phyloP scores from a whole-genome alignment of 1,140 invertebrate genomes.

The Coelopa frigida region DNA sequence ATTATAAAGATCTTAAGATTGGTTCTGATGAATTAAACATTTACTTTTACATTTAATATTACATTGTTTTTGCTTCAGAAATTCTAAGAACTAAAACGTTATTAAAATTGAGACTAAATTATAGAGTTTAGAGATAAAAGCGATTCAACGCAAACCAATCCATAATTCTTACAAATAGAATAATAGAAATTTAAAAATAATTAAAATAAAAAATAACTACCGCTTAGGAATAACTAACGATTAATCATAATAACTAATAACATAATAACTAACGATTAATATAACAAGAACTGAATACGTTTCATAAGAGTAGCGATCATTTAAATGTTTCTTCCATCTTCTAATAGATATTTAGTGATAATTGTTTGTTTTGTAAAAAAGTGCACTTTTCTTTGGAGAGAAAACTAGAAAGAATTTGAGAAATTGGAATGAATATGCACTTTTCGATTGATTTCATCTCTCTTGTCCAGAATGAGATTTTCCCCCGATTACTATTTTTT shows the following conservation, averaged over 20 bases:
- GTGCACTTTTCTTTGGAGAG: too few species aligned
- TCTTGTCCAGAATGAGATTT: too few species aligned
- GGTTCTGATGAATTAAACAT: conserved; percentile 3
- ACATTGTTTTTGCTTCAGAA: conserved; percentile 3
- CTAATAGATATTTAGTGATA: neutral
- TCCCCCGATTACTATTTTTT: neutral
- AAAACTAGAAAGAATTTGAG: too few species aligned
- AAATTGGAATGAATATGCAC: too few species aligned
- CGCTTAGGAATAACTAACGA: neutral
- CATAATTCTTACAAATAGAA: conserved; percentile 2
- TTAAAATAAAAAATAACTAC: neutral
- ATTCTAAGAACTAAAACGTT: neutral
- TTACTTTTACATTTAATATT: conserved; percentile 5
- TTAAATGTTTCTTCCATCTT: neutral
- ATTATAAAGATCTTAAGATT: neutral
- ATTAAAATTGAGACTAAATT: conserved; percentile 1
- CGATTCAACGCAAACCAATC: neutral
- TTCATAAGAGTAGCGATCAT: too few species aligned
- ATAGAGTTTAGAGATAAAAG: conserved; percentile 1
- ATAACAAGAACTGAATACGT: too few species aligned
- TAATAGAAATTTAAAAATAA: neutral
- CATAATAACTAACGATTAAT: too few species aligned
- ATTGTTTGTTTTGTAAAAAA: neutral
- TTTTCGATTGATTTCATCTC: too few species aligned
- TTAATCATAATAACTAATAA: too few species aligned